Evolutionary conservation across 2,797 vertebrate species (phyloP).

Genomic region (Catamblyrhynchus diadema): DNA sequence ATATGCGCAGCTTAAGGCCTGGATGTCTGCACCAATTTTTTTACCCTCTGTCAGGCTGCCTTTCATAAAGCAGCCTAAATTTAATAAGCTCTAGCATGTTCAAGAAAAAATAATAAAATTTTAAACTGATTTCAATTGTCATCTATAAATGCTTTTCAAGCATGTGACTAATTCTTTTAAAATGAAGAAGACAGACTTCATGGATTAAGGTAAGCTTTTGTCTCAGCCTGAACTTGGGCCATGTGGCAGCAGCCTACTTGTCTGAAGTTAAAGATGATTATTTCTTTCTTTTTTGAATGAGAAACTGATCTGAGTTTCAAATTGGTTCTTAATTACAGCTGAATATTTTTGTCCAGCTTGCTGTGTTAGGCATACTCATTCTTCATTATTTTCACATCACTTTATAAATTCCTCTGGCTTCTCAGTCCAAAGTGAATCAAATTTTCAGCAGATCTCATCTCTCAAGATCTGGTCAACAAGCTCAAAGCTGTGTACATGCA

Average conservation of each 20-base stretch:
- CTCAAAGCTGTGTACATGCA: neutral
- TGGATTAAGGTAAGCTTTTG: neutral
- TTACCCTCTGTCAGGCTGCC: neutral
- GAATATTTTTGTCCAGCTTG: neutral
- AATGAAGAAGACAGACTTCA: neutral
- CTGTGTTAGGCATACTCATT: neutral
- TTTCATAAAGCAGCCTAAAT: neutral
- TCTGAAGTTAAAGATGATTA: neutral
- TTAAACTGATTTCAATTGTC: neutral
- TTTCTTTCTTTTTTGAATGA: neutral
- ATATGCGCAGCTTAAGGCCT: neutral
- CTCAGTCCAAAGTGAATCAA: neutral
- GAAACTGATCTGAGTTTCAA: neutral
- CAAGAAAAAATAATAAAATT: neutral
- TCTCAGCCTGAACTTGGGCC: neutral
- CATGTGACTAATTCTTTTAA: neutral
- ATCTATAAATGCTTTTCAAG: neutral
- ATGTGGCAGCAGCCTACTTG: neutral
- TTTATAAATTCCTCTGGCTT: neutral
- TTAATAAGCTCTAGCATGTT: neutral
- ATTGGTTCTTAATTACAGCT: neutral
- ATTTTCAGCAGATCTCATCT: neutral
- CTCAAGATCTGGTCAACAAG: neutral
- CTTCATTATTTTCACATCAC: neutral
- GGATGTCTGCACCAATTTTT: neutral